Percentiles rank a stretch among this genome's conserved stretches.
phyloP scores from a whole-genome alignment of 2,113 vertebrate species.

The Pseudorhombus dupliciocellatus region DNA sequence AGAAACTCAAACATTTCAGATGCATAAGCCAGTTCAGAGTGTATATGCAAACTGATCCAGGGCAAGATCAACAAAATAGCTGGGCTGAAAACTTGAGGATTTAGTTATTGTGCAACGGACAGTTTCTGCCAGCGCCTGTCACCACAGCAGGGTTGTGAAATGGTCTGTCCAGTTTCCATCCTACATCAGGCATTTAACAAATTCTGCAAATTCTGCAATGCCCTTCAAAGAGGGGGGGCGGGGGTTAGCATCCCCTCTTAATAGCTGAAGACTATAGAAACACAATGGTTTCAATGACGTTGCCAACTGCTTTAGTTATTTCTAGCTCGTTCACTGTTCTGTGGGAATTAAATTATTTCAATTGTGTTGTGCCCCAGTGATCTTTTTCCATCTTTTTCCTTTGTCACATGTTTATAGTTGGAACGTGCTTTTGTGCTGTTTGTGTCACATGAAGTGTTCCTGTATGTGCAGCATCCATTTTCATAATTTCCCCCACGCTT shows the following conservation, averaged over 20 bases:
- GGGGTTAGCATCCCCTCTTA: not conserved
- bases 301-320: not conserved
- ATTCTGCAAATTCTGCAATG: not conserved
- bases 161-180: not conserved
- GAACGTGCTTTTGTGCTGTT: not conserved
- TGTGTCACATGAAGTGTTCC: too few species aligned
- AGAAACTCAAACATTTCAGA: not conserved
- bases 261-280: not conserved
- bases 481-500: not conserved
- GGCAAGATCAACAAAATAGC: not conserved
- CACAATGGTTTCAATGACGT: not conserved
- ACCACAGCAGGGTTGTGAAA: constrained; percentile 1
- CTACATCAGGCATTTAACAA: not conserved
- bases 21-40: too few species aligned
- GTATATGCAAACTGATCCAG: too few species aligned
- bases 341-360: not conserved
- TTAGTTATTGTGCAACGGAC: not conserved
- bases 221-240: not conserved
- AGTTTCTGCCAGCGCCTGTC: not conserved
- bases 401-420: not conserved
- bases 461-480: not conserved
- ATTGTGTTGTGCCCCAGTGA: not conserved
- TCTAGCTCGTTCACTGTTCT: not conserved
- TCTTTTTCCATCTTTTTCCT: not conserved
- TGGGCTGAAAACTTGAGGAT: not conserved